Evolutionary conservation across 2,113 vertebrate species (phyloP).

Genomic region (Serilophus lunatus): DNA sequence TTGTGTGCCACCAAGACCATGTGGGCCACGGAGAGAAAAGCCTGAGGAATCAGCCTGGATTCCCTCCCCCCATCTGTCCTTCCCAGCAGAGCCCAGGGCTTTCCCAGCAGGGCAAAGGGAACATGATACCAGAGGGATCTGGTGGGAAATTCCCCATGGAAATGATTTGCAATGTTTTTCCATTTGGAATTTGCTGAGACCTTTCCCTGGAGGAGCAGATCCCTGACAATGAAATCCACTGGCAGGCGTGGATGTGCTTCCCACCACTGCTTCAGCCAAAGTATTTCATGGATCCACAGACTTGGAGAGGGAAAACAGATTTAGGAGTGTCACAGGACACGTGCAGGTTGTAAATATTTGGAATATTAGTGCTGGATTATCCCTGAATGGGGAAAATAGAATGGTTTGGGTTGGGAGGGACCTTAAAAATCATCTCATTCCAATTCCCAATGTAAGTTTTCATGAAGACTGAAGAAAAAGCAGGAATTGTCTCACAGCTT

Average conservation of each 20-base stretch:
- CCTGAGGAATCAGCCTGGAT: neutral
- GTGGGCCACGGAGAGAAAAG: neutral
- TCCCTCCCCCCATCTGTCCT: neutral
- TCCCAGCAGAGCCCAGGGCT: neutral
- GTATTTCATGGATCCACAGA: neutral
- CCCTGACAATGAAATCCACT: neutral
- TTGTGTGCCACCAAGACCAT: neutral
- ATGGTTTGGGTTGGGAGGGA: neutral
- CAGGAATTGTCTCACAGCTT: neutral
- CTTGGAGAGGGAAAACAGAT: neutral
- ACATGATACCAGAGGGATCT: neutral
- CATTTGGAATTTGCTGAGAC: neutral
- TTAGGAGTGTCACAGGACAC: neutral
- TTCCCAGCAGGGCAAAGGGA: neutral
- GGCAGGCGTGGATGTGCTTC: fast-evolving
- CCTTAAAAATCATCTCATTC: neutral
- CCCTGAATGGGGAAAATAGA: neutral
- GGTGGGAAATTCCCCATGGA: neutral
- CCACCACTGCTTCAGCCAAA: neutral
- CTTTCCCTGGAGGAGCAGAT: neutral
- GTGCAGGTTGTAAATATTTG: neutral
- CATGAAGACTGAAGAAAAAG: neutral
- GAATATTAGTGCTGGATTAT: neutral
- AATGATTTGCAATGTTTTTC: neutral
- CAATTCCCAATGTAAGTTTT: neutral